A percentile compares a stretch with the other conserved stretches of the same genome.
These are phyloP conservation scores for Hozukius guyotensis DNA, from an alignment of 2,797 vertebrate genomes.

Conservation along the genomic window DNA sequence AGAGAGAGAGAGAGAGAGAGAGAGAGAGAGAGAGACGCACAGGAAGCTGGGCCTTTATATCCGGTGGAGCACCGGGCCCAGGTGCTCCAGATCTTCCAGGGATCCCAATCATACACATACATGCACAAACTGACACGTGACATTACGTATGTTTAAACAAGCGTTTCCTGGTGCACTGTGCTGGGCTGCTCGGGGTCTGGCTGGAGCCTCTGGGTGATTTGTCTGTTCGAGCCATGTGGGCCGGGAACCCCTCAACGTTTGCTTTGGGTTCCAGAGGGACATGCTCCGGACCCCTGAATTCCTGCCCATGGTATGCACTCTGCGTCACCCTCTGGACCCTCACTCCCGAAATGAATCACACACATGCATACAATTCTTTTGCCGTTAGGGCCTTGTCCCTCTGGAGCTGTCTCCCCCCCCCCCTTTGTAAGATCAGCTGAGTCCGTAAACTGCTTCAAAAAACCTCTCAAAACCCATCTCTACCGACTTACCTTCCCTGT, in stretches of 20 bases:
- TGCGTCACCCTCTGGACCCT: slow-evolving; percentile 44
- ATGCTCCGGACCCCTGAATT: slow-evolving; percentile 60
- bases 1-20: too few relatives aligned
- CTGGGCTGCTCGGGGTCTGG: slow-evolving; percentile 42
- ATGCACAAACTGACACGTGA: slow-evolving; percentile 39
- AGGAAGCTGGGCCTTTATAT: too few relatives aligned
- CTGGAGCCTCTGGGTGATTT: slow-evolving; percentile 65
- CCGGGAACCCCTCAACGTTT: slow-evolving; percentile 61
- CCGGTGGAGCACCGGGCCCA: too few relatives aligned
- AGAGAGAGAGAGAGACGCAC: too few relatives aligned
- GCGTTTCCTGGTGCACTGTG: slow-evolving; percentile 58
- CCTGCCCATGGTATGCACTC: slow-evolving; percentile 60
- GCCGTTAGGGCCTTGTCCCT: neutral
- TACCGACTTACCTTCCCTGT: neutral
- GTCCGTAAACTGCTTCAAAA: neutral
- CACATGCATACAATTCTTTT: slow-evolving; percentile 1
- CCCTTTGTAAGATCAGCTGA: neutral
- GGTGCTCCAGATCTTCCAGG: too few relatives aligned
- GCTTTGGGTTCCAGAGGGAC: slow-evolving; percentile 68
- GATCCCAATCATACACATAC: neutral
- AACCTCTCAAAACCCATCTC: neutral
- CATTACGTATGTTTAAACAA: slow-evolving; percentile 66
- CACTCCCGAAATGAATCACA: slow-evolving; percentile 37
- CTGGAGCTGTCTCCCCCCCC: neutral
- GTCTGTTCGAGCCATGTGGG: slow-evolving; percentile 58